Evolutionary conservation across 2,113 vertebrate genomes (phyloP), one percentile per base, ranked within the genome.

Genomic region (Bufo bufo): DNA sequence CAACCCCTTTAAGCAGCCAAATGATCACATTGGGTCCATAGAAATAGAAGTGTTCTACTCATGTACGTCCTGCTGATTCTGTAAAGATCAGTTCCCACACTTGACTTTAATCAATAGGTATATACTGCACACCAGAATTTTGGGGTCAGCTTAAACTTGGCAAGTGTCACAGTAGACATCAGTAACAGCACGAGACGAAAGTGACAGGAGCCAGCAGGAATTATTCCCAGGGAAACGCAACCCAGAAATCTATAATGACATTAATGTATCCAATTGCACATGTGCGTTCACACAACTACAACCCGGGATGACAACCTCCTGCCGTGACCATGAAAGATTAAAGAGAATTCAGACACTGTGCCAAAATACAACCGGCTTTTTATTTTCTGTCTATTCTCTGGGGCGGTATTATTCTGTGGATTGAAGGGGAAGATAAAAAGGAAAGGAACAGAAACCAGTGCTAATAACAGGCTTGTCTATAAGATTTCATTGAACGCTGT

Each of bases 181-280:
- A 50, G 47, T 17, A 47, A 50, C 45, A 49, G 47, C 16, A 20
- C 4, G 43, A 50, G 23, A 50, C 52, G 33, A 61, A 23, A 52
- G 69, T 77, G 87, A 65, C 69, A 77, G 6, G 19, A 83, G 45
- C 58, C 56, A 43, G 65, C 63, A 66, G 71, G 72, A 84, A 56
- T 80, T 80, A 43, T 45, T 88, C 87, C 65, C 69, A 63, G 45
- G 59, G 80, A 83, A 56, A 88, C 50, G 79, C 17, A 77, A 83
- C 47, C 58, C 74, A 82, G 66, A 54, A 83, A 88, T 59, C 58
- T 77, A 88, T 45, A 84, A 82, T 88, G 87, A 88, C 87, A 88
- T 88, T 88, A 88, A 88, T 88, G 80, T 88, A 83, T 16, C 65
- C 78, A 65, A 83, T 65, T 88, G 82, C 72, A 88, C 80, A 82